Evolutionary conservation across 1,140 invertebrate species (phyloP).

Genomic region (Bombyx mori): ASM3026992v2 NC_085119.1:981001-981500

Average conservation of each 20-base stretch:
- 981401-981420: conserved; percentile 95
- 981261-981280: not conserved
- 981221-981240: not conserved
- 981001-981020: too few relatives aligned
- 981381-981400: conserved; percentile 99
- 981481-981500: too few relatives aligned
- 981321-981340: conserved; percentile 98
- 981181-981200: not conserved
- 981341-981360: conserved; percentile 96
- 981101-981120: conserved; percentile 94
- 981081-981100: conserved; percentile 98
- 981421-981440: conserved; percentile 94
- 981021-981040: too few relatives aligned
- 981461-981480: too few relatives aligned
- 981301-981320: conserved; percentile 99
- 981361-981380: conserved; percentile 99
- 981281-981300: conserved; percentile 79
- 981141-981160: conserved; percentile 83
- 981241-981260: not conserved
- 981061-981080: conserved; percentile 96
- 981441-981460: conserved; percentile 65
- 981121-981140: conserved; percentile 94
- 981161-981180: conserved; percentile 3
- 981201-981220: not conserved
- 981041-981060: too few relatives aligned